A percentile compares a stretch with the other conserved stretches of the same genome.
These are phyloP conservation scores for Cavia porcellus DNA, from an alignment of 2,113 vertebrate genomes.

Conservation along the genomic window DNA sequence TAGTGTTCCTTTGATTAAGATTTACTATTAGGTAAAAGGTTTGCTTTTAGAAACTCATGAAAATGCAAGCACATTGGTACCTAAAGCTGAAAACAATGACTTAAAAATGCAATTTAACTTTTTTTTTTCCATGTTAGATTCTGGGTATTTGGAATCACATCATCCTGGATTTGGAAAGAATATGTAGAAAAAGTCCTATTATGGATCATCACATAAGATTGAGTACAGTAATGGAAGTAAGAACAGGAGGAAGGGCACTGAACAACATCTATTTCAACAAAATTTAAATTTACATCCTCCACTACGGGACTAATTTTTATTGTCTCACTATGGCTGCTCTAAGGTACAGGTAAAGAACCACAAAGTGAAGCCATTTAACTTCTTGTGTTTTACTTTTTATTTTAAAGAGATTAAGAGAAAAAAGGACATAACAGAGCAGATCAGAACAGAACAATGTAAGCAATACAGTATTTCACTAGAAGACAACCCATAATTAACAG, in stretches of 20 bases:
- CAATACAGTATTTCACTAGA: too few species aligned
- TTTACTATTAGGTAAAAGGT: background rate
- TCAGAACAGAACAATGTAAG: too few species aligned
- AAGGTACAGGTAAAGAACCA: background rate
- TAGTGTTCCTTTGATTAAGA: conserved; percentile 15
- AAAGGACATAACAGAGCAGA: too few species aligned
- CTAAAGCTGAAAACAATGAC: conserved; percentile 26
- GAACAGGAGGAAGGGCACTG: background rate
- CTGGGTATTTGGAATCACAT: background rate
- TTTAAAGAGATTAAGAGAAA: too few species aligned
- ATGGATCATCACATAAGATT: background rate
- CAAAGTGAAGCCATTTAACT: conserved; percentile 1
- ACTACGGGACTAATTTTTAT: background rate
- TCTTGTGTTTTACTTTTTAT: background rate
- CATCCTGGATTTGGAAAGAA: conserved; percentile 10
- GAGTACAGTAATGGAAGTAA: background rate
- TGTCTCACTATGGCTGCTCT: background rate
- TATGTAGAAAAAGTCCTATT: background rate
- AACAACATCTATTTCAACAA: background rate
- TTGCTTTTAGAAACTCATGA: conserved; percentile 53
- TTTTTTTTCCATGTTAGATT: background rate
- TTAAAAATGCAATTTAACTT: background rate
- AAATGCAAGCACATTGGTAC: conserved; percentile 17
- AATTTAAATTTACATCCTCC: background rate
- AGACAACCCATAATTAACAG: too few species aligned